phyloP scores from a whole-genome alignment of 2,888 invertebrate genomes.

The Noctua janthina region DNA sequence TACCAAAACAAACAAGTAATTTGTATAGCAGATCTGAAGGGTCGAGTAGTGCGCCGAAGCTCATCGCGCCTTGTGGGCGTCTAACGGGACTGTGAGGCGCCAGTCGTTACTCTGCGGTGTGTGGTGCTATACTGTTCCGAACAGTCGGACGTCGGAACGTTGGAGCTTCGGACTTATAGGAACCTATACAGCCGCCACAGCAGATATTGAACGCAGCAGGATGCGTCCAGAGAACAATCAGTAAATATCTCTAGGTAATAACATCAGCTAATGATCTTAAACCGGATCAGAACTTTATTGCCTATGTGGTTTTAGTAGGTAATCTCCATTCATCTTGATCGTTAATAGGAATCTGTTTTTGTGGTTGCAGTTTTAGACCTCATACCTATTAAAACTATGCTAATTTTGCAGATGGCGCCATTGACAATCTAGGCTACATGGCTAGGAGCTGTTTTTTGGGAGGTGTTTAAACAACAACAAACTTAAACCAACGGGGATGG shows the following conservation, averaged over 20 bases:
- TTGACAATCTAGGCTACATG: neutral
- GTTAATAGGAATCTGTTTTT: constrained; percentile 21
- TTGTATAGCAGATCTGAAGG: constrained; percentile 74
- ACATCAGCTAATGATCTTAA: constrained; percentile 55
- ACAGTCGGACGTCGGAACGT: constrained; percentile 58
- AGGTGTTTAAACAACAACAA: neutral
- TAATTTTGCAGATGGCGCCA: neutral
- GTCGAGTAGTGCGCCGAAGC: constrained; percentile 70
- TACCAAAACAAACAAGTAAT: constrained; percentile 67
- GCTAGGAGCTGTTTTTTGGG: neutral
- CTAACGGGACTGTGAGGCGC: constrained; percentile 79
- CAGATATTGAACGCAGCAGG: constrained; percentile 65
- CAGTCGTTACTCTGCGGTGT: constrained; percentile 68
- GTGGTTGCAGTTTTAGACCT: constrained; percentile 16
- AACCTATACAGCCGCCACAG: constrained; percentile 41
- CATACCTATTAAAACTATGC: constrained; percentile 9
- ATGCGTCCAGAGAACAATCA: constrained; percentile 54
- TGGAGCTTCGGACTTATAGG: constrained; percentile 59
- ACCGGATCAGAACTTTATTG: constrained; percentile 36
- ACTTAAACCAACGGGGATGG: neutral
- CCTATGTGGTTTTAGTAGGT: constrained; percentile 35
- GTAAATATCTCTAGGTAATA: constrained; percentile 56
- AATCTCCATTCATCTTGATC: constrained; percentile 44
- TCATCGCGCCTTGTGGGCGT: constrained; percentile 79
- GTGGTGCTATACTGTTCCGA: constrained; percentile 70